Percentiles rank a stretch among this genome's conserved stretches.
Conservation (phyloP, 2,113 vertebrate genomes). For the Picathartes gymnocephalus region DNA sequence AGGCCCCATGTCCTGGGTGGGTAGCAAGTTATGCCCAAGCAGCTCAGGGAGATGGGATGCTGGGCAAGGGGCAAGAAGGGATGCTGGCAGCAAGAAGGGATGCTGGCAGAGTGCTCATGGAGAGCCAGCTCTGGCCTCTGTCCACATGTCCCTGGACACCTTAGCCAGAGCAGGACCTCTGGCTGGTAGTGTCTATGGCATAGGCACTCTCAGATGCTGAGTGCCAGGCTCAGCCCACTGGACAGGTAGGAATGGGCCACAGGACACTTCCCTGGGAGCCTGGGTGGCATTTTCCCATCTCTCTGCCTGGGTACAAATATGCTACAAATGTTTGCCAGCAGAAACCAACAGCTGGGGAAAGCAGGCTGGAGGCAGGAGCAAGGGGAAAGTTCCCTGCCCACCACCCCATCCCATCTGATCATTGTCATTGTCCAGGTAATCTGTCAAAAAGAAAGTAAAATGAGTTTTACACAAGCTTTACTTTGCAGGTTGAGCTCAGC, state of each 20-base stretch:
- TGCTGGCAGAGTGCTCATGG: accelerated
- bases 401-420: accelerated
- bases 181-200: not conserved
- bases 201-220: not conserved
- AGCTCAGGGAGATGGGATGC: not conserved
- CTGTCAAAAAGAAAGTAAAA: not conserved
- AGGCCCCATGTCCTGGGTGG: accelerated
- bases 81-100: accelerated
- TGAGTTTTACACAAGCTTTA: not conserved
- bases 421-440: not conserved
- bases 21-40: not conserved
- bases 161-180: not conserved
- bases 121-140: not conserved
- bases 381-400: not conserved
- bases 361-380: not conserved
- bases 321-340: not conserved
- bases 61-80: not conserved
- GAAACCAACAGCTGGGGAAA: accelerated
- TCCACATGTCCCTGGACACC: not conserved
- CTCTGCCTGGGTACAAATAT: not conserved
- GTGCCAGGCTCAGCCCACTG: not conserved
- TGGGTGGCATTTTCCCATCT: not conserved
- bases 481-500: not conserved
- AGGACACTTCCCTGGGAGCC: not conserved
- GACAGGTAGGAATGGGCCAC: not conserved